Conservation (phyloP, 2,113 vertebrate species). For the Python bivittatus region DNA sequence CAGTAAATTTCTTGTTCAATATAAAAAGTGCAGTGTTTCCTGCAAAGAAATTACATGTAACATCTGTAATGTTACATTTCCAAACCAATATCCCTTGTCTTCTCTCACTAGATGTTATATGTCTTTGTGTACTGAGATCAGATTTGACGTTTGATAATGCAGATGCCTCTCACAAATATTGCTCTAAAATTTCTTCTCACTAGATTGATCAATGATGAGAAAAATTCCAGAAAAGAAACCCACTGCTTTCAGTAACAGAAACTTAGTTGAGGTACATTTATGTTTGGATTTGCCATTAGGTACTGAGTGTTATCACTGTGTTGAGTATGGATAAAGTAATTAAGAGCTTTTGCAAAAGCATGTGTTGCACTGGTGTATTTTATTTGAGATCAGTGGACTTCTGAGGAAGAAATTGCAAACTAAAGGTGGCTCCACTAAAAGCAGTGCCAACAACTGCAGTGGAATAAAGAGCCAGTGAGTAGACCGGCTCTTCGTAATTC, state of each 20-base stretch:
- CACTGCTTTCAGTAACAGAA: background rate
- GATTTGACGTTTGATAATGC: conserved; percentile 44
- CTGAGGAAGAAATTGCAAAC: too few species aligned
- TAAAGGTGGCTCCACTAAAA: too few species aligned
- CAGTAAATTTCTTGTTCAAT: conserved; percentile 51
- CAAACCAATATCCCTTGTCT: conserved; percentile 47
- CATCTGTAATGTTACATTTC: conserved; percentile 57
- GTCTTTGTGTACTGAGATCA: conserved; percentile 51
- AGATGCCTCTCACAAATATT: conserved; percentile 46
- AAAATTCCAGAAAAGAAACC: conserved; percentile 37
- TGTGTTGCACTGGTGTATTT: background rate
- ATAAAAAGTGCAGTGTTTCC: conserved; percentile 62
- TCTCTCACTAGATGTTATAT: conserved; percentile 52
- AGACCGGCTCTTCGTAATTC: too few species aligned
- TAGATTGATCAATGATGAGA: conserved; percentile 23
- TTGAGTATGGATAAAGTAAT: background rate
- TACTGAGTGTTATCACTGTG: background rate
- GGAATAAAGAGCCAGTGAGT: too few species aligned
- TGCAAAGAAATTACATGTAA: conserved; percentile 59
- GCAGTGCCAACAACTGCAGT: too few species aligned
- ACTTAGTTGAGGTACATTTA: conserved; percentile 39
- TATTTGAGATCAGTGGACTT: too few species aligned
- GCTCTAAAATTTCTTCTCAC: conserved; percentile 48
- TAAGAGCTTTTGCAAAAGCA: background rate
- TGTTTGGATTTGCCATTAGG: conserved; percentile 34